Conservation (phyloP, 2,797 vertebrate species). For the Xenentodon cancila region DNA sequence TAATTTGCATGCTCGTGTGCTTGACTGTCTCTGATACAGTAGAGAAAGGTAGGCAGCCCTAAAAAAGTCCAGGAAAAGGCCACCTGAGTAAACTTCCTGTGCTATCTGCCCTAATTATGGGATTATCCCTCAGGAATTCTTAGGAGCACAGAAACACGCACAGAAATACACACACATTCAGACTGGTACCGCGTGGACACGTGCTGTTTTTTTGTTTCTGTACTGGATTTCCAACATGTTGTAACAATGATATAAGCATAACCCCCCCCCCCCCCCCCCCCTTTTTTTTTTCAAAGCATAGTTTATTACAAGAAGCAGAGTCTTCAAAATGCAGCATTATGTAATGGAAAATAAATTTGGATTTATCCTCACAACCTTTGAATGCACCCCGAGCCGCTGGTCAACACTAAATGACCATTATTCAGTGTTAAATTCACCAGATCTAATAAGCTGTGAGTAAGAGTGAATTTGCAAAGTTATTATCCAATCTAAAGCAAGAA, state of each 20-base stretch:
- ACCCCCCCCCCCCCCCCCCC: too few relatives aligned
- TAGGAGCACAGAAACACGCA: conserved; percentile 38
- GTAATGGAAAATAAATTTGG: conserved; percentile 24
- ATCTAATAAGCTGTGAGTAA: conserved; percentile 78
- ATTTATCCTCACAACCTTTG: conserved; percentile 61
- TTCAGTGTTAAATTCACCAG: conserved; percentile 81
- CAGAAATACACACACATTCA: conserved; percentile 28
- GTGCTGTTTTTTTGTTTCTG: conserved; percentile 17
- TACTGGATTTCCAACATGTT: conserved; percentile 42
- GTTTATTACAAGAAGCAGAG: conserved; percentile 8
- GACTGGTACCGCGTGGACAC: conserved; percentile 5
- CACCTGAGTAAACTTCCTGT: conserved; percentile 80
- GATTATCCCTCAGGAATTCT: conserved; percentile 75
- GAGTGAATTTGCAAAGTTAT: conserved; percentile 66
- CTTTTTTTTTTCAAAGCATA: neutral
- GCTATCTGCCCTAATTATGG: conserved; percentile 77
- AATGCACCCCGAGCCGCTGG: conserved; percentile 62
- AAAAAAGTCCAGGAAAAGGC: conserved; percentile 65
- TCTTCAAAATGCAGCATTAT: conserved; percentile 8
- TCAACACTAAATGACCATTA: conserved; percentile 74
- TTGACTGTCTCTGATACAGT: conserved; percentile 56
- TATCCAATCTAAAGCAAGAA: conserved; percentile 74
- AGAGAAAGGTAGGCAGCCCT: conserved; percentile 54
- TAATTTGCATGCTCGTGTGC: conserved; percentile 47
- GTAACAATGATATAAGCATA: conserved; percentile 10